These are phyloP conservation scores for Ophiodon elongatus DNA, from an alignment of 2,113 vertebrate genomes.

Conservation along the genomic window DNA sequence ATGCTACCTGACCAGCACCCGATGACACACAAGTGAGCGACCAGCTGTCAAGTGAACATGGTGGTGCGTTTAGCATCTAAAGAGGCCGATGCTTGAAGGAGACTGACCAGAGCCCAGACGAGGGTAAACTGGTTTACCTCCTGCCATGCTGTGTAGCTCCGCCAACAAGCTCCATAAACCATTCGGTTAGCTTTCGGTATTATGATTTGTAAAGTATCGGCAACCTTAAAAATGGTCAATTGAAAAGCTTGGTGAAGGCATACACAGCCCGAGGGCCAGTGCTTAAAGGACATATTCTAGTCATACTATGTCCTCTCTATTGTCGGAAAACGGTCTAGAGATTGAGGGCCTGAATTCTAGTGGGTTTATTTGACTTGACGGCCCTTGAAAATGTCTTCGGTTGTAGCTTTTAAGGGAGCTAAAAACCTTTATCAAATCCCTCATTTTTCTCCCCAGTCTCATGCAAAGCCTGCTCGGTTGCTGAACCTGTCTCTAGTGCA, in stretches of 20 bases:
- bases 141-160: too few relatives aligned
- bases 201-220: too few relatives aligned
- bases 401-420: neutral
- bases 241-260: neutral
- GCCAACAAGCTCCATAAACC: too few relatives aligned
- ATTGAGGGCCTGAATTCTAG: neutral
- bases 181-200: too few relatives aligned
- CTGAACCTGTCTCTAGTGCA: neutral
- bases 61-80: neutral
- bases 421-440: neutral
- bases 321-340: neutral
- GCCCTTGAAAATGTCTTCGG: slow-evolving; percentile 4
- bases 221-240: too few relatives aligned
- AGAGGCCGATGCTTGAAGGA: neutral
- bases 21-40: neutral
- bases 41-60: neutral
- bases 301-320: neutral
- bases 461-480: neutral
- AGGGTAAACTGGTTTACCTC: too few relatives aligned
- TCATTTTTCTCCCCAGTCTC: slow-evolving; percentile 30
- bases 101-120: neutral
- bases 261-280: neutral
- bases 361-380: neutral
- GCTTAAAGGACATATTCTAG: neutral
- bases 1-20: neutral